Percentiles rank a stretch among this genome's conserved stretches.
These are phyloP conservation scores for Spinibarbus caldwelli DNA, from an alignment of 2,797 vertebrate genomes.

Conservation along the genomic window DNA sequence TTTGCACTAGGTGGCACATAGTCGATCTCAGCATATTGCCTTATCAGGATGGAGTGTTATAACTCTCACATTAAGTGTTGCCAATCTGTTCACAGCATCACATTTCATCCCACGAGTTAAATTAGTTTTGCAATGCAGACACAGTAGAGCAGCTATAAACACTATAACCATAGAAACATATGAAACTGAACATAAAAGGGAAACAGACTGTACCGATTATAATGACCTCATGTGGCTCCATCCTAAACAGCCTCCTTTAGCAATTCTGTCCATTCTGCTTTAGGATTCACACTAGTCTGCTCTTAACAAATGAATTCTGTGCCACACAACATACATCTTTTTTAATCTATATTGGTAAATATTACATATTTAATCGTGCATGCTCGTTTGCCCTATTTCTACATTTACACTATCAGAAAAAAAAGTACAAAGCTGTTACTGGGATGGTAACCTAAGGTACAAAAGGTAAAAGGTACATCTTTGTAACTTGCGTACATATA, in stretches of 20 bases:
- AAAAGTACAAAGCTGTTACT: neutral
- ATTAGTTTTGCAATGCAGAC: constrained; percentile 2
- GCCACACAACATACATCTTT: neutral
- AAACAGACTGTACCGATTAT: neutral
- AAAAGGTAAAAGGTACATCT: neutral
- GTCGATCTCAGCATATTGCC: constrained; percentile 32
- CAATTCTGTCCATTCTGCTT: neutral
- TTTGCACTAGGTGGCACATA: constrained; percentile 4
- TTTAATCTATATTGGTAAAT: neutral
- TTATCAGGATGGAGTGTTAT: constrained; percentile 31
- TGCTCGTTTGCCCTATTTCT: neutral
- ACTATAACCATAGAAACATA: constrained; percentile 31
- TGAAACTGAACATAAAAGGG: constrained; percentile 2
- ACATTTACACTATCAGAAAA: neutral
- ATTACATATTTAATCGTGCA: neutral
- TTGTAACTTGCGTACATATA: neutral
- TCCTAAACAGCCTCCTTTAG: neutral
- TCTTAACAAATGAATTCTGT: neutral
- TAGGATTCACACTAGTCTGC: neutral
- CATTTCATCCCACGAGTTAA: constrained; percentile 22
- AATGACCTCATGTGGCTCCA: neutral
- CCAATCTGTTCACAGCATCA: constrained; percentile 21
- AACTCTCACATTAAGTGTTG: constrained; percentile 35
- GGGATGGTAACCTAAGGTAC: neutral
- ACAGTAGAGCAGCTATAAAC: neutral